Percentiles rank a stretch among this genome's conserved stretches.
These are phyloP conservation scores for Chamaea fasciata DNA, from an alignment of 2,113 vertebrate species.

Conservation along the genomic window DNA sequence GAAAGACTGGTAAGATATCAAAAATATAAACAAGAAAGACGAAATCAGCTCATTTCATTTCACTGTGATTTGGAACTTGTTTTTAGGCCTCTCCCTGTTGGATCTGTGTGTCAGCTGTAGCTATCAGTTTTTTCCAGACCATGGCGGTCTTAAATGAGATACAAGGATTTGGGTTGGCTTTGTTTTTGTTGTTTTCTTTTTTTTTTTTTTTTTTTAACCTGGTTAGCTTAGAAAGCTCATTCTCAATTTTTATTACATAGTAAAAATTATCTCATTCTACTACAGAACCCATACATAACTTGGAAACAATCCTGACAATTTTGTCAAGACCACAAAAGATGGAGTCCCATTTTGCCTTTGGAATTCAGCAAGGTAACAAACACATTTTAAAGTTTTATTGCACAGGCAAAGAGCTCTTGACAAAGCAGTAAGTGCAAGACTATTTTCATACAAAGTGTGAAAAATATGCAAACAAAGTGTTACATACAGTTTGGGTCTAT, in stretches of 20 bases:
- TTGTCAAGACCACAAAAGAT: background rate
- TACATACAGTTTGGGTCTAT: background rate
- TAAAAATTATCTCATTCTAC: background rate
- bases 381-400: background rate
- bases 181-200: no score
- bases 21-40: background rate
- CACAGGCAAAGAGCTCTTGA: background rate
- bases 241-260: background rate
- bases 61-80: background rate
- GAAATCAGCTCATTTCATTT: background rate
- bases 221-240: background rate
- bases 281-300: background rate
- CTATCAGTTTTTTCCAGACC: background rate
- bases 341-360: background rate
- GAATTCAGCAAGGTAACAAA: background rate
- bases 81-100: background rate
- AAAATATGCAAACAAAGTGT: background rate
- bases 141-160: background rate
- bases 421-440: background rate
- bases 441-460: background rate
- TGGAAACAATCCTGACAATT: background rate
- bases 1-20: background rate
- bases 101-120: background rate
- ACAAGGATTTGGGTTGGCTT: background rate
- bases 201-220: background rate